These are phyloP conservation scores for Lepidotrigona ventralis DNA, from an alignment of 1,140 invertebrate species.

Conservation along the genomic window DNA sequence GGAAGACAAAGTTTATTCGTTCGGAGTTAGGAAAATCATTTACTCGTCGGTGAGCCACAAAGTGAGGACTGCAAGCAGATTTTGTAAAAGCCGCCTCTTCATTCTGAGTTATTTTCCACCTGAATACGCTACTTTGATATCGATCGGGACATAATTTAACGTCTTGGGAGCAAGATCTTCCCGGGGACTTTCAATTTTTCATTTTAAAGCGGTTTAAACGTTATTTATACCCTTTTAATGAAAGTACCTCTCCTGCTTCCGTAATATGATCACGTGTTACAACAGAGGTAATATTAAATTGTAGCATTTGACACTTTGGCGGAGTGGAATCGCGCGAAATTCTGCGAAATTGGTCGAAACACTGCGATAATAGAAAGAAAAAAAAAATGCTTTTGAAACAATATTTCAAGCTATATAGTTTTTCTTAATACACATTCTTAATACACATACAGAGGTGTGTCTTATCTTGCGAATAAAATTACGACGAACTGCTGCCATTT, in stretches of 20 bases:
- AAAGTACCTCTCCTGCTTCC: background rate
- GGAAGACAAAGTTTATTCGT: constrained; percentile 3
- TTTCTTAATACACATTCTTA: no score
- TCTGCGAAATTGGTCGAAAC: background rate
- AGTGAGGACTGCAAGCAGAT: constrained; percentile 8
- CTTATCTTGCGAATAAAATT: background rate
- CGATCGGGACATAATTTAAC: constrained; percentile 7
- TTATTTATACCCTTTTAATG: constrained; percentile 4
- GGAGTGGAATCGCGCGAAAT: background rate
- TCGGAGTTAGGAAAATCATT: constrained; percentile 17
- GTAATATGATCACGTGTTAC: background rate
- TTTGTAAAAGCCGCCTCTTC: constrained; percentile 1
- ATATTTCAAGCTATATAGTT: background rate
- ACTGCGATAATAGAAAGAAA: background rate
- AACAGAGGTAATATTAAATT: background rate
- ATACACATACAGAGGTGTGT: background rate
- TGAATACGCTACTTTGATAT: constrained; percentile 14
- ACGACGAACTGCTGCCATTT: background rate
- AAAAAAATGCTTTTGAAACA: no score
- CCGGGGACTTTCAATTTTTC: background rate
- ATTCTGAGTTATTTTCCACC: constrained; percentile 6
- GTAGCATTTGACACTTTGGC: background rate
- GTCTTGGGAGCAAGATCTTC: background rate
- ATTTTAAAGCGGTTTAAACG: background rate
- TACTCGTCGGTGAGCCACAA: constrained; percentile 3